Base-by-base conservation (phyloP, 2,888 invertebrate genomes). In the Amaurobius ferox region DNA sequence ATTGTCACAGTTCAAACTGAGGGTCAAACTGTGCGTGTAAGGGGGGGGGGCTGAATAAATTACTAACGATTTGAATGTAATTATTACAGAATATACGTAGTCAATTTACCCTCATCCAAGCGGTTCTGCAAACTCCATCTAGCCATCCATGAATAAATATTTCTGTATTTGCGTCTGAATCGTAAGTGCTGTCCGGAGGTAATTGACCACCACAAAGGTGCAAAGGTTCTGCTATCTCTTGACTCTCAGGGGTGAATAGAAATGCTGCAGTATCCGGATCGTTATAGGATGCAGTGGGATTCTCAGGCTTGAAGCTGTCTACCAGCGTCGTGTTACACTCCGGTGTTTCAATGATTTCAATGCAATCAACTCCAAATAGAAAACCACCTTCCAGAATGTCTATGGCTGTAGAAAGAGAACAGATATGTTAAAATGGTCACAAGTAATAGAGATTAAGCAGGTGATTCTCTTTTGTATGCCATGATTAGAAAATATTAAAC, bases 41-140 rank as follows among this genome's bases (percentile, higher is more conserved):
- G n/a, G n/a, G n/a, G n/a, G n/a, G n/a, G n/a, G n/a, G n/a, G n/a
- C n/a, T n/a, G n/a, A n/a, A n/a, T n/a, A n/a, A n/a, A n/a, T n/a
- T n/a, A n/a, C n/a, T n/a, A n/a, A n/a, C n/a, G n/a, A n/a, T n/a
- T n/a, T n/a, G n/a, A n/a, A n/a, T n/a, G n/a, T n/a, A n/a, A n/a
- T n/a, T n/a, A n/a, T n/a, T n/a, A n/a, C n/a, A n/a, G n/a, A n/a
- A n/a, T n/a, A n/a, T n/a, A n/a, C n/a, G n/a, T n/a, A n/a, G n/a
- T n/a, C n/a, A n/a, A n/a, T n/a, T n/a, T 26, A 73, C 73, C n/a
- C 73, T 61, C 73, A 73, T 73, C 73, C 73, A 73, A 13, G 73
- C 73, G 0, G 73, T 32, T 61, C 73, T 32, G 23, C 73, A 73
- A 11, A 73, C 23, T n/a, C 73, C 73, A 3, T 73, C 73, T 13